Evolutionary conservation across 1,140 invertebrate genomes (phyloP).

Genomic region (Prorops nasuta): DNA sequence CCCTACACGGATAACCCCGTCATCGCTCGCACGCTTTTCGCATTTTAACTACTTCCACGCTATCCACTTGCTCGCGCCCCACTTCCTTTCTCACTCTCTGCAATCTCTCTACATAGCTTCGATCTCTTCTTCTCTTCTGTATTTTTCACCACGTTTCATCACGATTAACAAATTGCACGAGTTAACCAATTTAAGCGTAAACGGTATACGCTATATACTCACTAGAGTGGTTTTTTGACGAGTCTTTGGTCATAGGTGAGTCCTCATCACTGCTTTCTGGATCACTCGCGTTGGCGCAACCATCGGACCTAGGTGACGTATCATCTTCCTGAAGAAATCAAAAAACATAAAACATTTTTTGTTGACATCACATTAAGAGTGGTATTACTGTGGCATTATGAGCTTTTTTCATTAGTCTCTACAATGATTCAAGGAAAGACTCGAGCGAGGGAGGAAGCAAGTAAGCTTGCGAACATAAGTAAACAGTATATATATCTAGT

Average conservation of each 20-base stretch:
- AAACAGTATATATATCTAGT: neutral
- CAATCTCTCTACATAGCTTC: neutral
- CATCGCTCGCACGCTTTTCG: constrained; percentile 54
- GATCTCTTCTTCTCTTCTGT: constrained; percentile 4
- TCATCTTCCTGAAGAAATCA: constrained; percentile 49
- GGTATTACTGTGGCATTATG: too few relatives aligned
- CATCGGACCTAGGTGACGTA: constrained; percentile 50
- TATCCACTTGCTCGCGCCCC: constrained; percentile 11
- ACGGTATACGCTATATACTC: too few relatives aligned
- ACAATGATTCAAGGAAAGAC: too few relatives aligned
- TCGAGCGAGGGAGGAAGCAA: too few relatives aligned
- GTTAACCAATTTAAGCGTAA: too few relatives aligned
- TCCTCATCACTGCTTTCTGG: constrained; percentile 50
- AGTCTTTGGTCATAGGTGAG: constrained; percentile 44
- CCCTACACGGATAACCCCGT: constrained; percentile 55
- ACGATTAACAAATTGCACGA: too few relatives aligned
- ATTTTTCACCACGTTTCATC: too few relatives aligned
- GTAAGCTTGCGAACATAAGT: too few relatives aligned
- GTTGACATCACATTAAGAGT: neutral
- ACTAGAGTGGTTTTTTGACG: constrained; percentile 48
- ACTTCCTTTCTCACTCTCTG: neutral
- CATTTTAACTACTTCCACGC: constrained; percentile 51
- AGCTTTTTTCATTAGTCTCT: too few relatives aligned
- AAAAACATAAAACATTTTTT: neutral
- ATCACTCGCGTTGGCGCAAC: constrained; percentile 51